Evolutionary conservation across 2,888 invertebrate species (phyloP), one percentile per base, ranked within the genome.

Genomic region (Acrobasis suavella): DNA sequence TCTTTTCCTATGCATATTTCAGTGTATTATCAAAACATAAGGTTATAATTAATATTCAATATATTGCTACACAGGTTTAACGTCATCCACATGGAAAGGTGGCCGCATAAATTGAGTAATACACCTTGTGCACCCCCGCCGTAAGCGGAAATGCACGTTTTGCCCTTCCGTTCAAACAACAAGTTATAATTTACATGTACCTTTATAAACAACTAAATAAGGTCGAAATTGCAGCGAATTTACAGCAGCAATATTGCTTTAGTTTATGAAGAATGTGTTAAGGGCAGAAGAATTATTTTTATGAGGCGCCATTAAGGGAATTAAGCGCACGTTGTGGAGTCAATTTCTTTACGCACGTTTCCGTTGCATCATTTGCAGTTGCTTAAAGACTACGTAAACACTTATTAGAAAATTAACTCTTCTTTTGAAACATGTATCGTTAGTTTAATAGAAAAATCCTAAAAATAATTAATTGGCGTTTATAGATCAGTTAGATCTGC

Each of bases 281-380:
- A 56, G 42, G 56, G 56, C 56, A 46, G 17, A 46, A 17, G 12
- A 56, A 56, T 56, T 56, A 56, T 56, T 56, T 56, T 56, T 56
- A 56, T 56, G 42, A 56, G 56, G 14, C 56, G 42, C 56, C 56
- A 22, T 56, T 42, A 42, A 14, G 22, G 56, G 15, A 38, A 55
- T 55, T 55, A 55, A 16, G 55, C 16, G 39, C 16, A 55, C 14
- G 16, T 46, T 42, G 56, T 42, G 42, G 0, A 17, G 42, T 56
- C 17, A 17, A 56, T 56, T 17, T 56, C 42, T 55, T 55, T 39
- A 32, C 22, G 12, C n/a, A n/a, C 10, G 46, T 46, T 46, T 14
- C n/a, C 22, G 42, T 10, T n/a, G 46, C n/a, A 46, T 46, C n/a
- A 46, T 46, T 42, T 42, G 22, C 22, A 22, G 8, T 32, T 32